phyloP scores from a whole-genome alignment of 2,113 vertebrate species.

The Orthonyx spaldingii region DNA sequence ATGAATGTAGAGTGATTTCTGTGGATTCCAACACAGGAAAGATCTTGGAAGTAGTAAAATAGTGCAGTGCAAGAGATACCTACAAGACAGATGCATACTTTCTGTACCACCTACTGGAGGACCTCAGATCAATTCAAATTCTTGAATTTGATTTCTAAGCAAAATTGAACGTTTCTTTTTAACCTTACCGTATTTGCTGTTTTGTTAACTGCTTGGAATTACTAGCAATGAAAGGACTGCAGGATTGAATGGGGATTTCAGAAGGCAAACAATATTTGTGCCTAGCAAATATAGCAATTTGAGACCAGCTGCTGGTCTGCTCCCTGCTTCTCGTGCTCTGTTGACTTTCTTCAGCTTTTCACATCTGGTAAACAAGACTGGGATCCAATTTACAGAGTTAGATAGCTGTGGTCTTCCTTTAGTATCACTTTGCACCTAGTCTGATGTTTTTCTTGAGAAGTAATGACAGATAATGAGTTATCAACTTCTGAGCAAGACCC shows the following conservation, averaged over 20 bases:
- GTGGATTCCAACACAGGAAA: not conserved
- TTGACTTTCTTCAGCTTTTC: not conserved
- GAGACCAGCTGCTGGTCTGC: not conserved
- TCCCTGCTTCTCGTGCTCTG: not conserved
- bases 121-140: not conserved
- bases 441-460: not conserved
- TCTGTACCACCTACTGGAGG: not conserved
- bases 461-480: not conserved
- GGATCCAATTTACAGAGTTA: not conserved
- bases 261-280: not conserved
- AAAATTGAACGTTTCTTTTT: not conserved
- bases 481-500: not conserved
- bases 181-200: not conserved
- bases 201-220: not conserved
- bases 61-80: not conserved
- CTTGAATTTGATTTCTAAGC: not conserved
- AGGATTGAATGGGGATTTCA: not conserved
- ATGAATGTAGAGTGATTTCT: constrained; percentile 22
- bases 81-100: not conserved
- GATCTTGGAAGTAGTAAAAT: not conserved
- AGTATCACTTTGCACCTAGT: not conserved
- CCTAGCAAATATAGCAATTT: not conserved
- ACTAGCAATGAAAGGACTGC: not conserved
- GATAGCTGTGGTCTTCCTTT: not conserved
- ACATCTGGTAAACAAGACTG: not conserved